Base-by-base conservation (phyloP, 2,113 vertebrate species). In the Recurvirostra avosetta region DNA sequence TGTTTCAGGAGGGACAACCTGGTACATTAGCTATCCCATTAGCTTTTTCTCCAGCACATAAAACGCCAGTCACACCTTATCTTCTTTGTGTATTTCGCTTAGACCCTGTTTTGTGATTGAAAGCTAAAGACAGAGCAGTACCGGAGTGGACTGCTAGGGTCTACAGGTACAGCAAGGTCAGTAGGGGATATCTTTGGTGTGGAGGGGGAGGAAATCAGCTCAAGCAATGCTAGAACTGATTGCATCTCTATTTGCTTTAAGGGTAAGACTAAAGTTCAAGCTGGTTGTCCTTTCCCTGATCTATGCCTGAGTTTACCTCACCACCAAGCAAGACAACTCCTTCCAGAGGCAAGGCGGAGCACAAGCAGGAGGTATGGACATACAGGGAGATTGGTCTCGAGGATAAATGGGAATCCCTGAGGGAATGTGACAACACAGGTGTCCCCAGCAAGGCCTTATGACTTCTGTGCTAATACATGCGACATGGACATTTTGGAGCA, bases 321-420 rank as follows among this genome's bases (percentile, higher is more conserved):
- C 21, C 21, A 65, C 30, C 67, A 32, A 86, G 67, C 30, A 88
- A 59, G 50, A n/a, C 20, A 66, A n/a, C 5, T 34, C 14, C 43
- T 72, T 77, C 19, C 50, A 94, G 22, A 71, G 63, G 53, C 40
- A 83, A 88, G 12, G 17, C 30, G 61, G 63, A 91, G 68, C 25
- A 52, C 56, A 61, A 29, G 34, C 47, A 83, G 53, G 41, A 83
- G 25, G 16, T 19, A 41, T 1, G 2, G 32, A 25, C 38, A 70
- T 17, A 9, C 50, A 80, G 12, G 8, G 68, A 84, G 55, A 63
- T 0, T 22, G 11, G 16, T 11, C 6, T 52, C 1, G 0, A 81
- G 70, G 26, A 61, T 19, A 50, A 70, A 52, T 11, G 26, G 36
- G 47, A 94, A 87, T 40, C 29, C 23, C 12, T 67, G 43, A 91